Base-by-base conservation (phyloP, 1,140 invertebrate species). In the Nylanderia fulva region DNA sequence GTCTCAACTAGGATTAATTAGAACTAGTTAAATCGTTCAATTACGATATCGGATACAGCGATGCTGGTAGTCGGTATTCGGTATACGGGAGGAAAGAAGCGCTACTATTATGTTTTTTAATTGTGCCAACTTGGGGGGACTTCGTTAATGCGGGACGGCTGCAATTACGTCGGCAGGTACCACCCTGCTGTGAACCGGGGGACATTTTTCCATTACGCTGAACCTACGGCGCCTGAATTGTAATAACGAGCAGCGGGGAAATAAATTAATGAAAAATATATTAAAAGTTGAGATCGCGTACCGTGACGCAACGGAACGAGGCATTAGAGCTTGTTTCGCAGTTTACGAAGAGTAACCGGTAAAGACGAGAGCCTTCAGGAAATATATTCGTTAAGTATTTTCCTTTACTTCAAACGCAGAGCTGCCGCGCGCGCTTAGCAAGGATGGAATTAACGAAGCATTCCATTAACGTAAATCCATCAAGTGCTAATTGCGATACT, bases 251-350 rank as follows among this genome's bases (percentile, higher is more conserved):
- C 48, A 82, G 66, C 66, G 52, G 58, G 33, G 36, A 75, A 84
- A 80, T 52, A 75, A 61, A 85, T 85, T 85, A 85, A 80, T 85
- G 76, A 68, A 85, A 85, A 85, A 56, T 63, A 76, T 79, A 85
- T 88, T 77, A 75, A 88, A 79, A 64, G 60, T 82, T 82, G 77
- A 82, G 77, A 82, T 68, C 36, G 45, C 15, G 77, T 72, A 27
- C 74, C 45, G 45, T 66, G 63, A 60, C 29, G 76, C 63, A 82
- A 82, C 58, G 68, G 77, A 82, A 71, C 52, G 77, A 58, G 42
- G 52, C 66, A 71, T 82, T 82, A 71, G 64, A 82, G 77, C 77
- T 82, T 71, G 77, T 82, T 82, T 82, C 66, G 77, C 66, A 82
- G 66, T 82, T 82, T 82, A 82, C 77, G 77, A 72, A 82, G 45